These are phyloP conservation scores for Dromococcyx pavoninus DNA, from an alignment of 2,797 vertebrate genomes.

Conservation along the genomic window DNA sequence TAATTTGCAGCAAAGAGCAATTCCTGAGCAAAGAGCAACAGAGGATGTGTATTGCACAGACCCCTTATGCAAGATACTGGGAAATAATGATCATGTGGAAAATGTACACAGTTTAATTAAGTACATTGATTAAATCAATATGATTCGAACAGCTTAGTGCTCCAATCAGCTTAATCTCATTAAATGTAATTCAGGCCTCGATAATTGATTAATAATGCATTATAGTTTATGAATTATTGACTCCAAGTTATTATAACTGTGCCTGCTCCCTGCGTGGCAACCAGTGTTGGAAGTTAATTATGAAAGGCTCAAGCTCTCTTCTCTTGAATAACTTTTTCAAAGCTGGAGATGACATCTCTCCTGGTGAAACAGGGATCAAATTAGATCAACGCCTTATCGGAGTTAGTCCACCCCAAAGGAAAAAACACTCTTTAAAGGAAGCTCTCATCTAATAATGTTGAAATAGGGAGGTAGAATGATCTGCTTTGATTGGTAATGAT, in stretches of 20 bases:
- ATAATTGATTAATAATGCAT: slow-evolving; percentile 87
- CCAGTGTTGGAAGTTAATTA: slow-evolving; percentile 75
- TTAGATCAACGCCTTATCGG: slow-evolving; percentile 54
- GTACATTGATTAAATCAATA: slow-evolving; percentile 81
- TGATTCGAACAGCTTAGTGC: slow-evolving; percentile 75
- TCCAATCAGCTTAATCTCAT: slow-evolving; percentile 82
- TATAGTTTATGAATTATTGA: slow-evolving; percentile 84
- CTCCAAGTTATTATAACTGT: slow-evolving; percentile 78
- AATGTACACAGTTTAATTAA: slow-evolving; percentile 82
- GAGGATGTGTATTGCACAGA: slow-evolving; percentile 48
- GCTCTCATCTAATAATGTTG: neutral
- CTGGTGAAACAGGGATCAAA: slow-evolving; percentile 59
- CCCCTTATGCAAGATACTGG: slow-evolving; percentile 61
- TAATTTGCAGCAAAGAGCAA: slow-evolving; percentile 52
- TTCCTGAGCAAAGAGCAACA: slow-evolving; percentile 43
- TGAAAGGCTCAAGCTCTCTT: slow-evolving; percentile 36
- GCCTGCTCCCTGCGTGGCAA: slow-evolving; percentile 59
- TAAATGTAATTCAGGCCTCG: slow-evolving; percentile 79
- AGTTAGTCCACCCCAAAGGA: slow-evolving; percentile 4
- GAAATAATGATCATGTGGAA: slow-evolving; percentile 77
- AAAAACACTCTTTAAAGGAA: slow-evolving; percentile 5
- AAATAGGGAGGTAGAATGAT: neutral
- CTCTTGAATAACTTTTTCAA: slow-evolving; percentile 62
- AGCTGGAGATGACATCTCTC: slow-evolving; percentile 60
- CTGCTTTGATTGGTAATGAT: slow-evolving; percentile 35